Conservation (phyloP, 37 sponge, comb jelly and placozoan species). For the Sycon ciliatum region DNA sequence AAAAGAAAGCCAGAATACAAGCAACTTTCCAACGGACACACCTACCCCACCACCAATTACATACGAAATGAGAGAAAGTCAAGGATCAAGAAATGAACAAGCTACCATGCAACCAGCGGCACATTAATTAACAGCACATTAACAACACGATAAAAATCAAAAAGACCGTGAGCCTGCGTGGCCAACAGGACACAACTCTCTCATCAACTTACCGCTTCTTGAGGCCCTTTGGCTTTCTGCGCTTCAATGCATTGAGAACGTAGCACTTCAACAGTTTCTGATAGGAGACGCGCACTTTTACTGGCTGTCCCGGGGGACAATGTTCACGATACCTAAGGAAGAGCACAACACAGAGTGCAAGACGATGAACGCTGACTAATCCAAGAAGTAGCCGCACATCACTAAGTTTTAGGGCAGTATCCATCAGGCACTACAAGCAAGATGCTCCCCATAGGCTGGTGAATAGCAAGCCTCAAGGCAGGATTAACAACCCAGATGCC, state of each 20-base stretch:
- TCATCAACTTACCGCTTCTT: slow-evolving; percentile 73
- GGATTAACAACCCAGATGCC: too few relatives aligned
- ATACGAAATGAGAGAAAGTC: background rate
- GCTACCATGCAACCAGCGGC: background rate
- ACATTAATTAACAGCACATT: too few relatives aligned
- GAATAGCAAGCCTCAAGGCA: too few relatives aligned
- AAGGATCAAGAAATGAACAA: background rate
- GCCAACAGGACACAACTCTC: too few relatives aligned
- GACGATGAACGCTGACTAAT: background rate
- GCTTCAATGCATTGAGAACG: slow-evolving; percentile 92
- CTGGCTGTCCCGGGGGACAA: slow-evolving; percentile 88
- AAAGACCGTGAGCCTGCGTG: too few relatives aligned
- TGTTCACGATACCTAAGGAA: slow-evolving; percentile 78
- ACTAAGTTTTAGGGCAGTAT: background rate
- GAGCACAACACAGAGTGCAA: background rate
- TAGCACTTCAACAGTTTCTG: slow-evolving; percentile 94
- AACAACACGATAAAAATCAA: too few relatives aligned
- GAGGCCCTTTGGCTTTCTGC: slow-evolving; percentile 88
- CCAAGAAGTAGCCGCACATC: background rate
- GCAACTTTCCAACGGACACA: background rate
- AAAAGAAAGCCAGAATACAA: background rate
- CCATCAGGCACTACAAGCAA: background rate
- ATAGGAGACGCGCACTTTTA: slow-evolving; percentile 97
- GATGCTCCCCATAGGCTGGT: too few relatives aligned
- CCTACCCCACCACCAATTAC: background rate